Conservation (phyloP, 2,888 invertebrate species). For the Sturmia bella region DNA sequence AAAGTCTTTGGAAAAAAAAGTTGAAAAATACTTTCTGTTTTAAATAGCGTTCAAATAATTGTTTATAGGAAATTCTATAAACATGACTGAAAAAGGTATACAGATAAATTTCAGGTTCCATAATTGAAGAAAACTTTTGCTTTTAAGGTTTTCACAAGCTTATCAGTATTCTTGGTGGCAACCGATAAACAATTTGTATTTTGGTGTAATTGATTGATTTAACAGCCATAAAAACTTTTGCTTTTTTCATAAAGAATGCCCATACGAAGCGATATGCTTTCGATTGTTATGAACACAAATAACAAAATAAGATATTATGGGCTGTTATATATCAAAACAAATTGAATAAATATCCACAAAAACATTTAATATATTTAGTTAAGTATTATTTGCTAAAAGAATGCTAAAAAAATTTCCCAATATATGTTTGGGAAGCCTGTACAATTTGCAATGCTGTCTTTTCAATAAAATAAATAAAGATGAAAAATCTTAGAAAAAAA, state of each 20-base stretch:
- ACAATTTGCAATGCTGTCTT: too few relatives aligned
- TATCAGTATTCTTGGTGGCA: constrained; percentile 35
- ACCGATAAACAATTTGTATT: constrained; percentile 22
- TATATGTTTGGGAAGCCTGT: too few relatives aligned
- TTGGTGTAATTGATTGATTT: not conserved
- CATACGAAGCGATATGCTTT: not conserved
- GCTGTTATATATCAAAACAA: too few relatives aligned
- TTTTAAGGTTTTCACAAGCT: not conserved
- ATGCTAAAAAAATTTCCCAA: too few relatives aligned
- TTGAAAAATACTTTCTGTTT: not conserved
- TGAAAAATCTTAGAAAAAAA: too few relatives aligned
- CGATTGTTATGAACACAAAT: not conserved
- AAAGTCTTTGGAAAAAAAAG: constrained; percentile 2
- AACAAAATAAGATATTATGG: too few relatives aligned
- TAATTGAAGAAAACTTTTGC: not conserved
- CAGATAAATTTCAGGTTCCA: constrained; percentile 2
- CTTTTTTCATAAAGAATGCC: not conserved
- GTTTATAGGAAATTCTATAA: constrained; percentile 5
- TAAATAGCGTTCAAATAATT: constrained; percentile 36
- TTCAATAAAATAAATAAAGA: too few relatives aligned
- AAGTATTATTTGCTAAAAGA: too few relatives aligned
- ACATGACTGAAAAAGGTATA: not conserved
- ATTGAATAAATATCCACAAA: too few relatives aligned
- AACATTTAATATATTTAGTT: too few relatives aligned
- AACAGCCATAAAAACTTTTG: not conserved